Conservation (phyloP, 2,888 invertebrate species). For the Maniola hyperantus region DNA sequence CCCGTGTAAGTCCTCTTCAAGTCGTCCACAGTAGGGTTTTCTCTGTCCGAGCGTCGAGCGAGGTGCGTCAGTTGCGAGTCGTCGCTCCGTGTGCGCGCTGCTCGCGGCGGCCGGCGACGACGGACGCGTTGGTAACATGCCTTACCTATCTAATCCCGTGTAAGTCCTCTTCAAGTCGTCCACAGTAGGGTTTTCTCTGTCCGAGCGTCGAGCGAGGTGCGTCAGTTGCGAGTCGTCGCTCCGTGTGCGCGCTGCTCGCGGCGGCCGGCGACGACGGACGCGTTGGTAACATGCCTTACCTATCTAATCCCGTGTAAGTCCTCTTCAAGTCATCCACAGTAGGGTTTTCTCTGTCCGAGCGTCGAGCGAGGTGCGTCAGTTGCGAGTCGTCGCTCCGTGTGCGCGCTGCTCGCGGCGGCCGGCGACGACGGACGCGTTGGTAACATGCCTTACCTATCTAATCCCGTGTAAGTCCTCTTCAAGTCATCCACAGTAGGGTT, state of each 20-base stretch:
- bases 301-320: slow-evolving; percentile 84
- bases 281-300: slow-evolving; percentile 56
- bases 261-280: slow-evolving; percentile 63
- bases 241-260: slow-evolving; percentile 50
- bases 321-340: slow-evolving; percentile 81
- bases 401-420: slow-evolving; percentile 53
- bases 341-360: slow-evolving; percentile 61
- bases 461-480: slow-evolving; percentile 83
- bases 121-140: slow-evolving; percentile 55
- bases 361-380: slow-evolving; percentile 76
- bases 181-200: slow-evolving; percentile 66
- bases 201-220: slow-evolving; percentile 72
- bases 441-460: slow-evolving; percentile 74
- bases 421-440: slow-evolving; percentile 61
- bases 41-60: slow-evolving; percentile 68
- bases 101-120: slow-evolving; percentile 59
- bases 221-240: slow-evolving; percentile 72
- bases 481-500: slow-evolving; percentile 80
- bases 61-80: slow-evolving; percentile 74
- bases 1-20: slow-evolving; percentile 84
- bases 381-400: slow-evolving; percentile 66
- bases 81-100: slow-evolving; percentile 57
- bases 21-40: slow-evolving; percentile 75
- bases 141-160: slow-evolving; percentile 82
- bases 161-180: slow-evolving; percentile 81